Conservation (phyloP, 1,140 invertebrate genomes). For the Chlorops oryzae region DNA sequence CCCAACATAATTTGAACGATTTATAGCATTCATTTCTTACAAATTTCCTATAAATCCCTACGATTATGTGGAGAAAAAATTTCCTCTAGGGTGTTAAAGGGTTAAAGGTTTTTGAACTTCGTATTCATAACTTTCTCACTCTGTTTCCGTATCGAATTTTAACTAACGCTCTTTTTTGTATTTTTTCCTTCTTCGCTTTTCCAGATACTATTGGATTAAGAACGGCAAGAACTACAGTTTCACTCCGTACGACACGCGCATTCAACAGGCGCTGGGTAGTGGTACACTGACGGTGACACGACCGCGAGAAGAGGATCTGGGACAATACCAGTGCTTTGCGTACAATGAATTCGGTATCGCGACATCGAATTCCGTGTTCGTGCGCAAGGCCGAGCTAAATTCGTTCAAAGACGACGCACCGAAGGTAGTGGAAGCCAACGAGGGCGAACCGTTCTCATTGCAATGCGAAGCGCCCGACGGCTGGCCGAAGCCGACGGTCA, state of each 20-base stretch:
- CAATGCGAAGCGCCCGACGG: constrained; percentile 87
- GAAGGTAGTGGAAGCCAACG: constrained; percentile 62
- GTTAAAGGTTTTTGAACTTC: no score
- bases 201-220: constrained; percentile 91
- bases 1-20: no score
- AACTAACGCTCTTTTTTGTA: neutral
- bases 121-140: neutral
- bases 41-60: no score
- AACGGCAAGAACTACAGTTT: constrained; percentile 89
- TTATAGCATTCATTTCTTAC: no score
- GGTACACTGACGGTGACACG: constrained; percentile 85
- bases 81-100: no score
- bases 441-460: constrained; percentile 82
- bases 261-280: constrained; percentile 83
- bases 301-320: constrained; percentile 86
- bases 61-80: no score
- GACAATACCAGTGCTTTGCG: constrained; percentile 97
- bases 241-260: constrained; percentile 86
- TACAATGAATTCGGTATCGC: constrained; percentile 90
- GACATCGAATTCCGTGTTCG: constrained; percentile 89
- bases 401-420: constrained; percentile 75
- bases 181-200: constrained; percentile 19
- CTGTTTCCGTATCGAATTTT: neutral
- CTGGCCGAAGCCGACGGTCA: constrained; percentile 88
- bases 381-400: constrained; percentile 89